phyloP scores from a whole-genome alignment of 2,797 vertebrate species.

The Sphenodon punctatus region DNA sequence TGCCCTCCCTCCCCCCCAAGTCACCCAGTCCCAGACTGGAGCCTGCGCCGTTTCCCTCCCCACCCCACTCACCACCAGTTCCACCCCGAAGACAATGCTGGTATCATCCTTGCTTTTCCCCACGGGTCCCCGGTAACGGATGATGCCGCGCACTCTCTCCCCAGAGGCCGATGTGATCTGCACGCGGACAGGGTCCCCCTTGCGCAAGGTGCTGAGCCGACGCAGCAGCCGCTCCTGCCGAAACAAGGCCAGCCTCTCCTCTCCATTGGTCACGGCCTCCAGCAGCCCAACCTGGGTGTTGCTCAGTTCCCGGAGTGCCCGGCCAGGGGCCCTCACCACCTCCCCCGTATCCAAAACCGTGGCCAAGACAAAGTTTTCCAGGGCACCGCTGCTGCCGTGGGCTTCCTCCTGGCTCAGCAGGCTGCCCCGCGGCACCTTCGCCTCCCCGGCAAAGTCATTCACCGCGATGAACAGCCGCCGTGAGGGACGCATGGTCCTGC shows the following conservation, averaged over 20 bases:
- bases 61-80: slow-evolving; percentile 75
- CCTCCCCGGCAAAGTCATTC: background rate
- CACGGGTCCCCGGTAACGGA: slow-evolving; percentile 77
- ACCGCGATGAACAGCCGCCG: background rate
- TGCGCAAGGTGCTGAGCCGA: slow-evolving; percentile 54
- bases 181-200: slow-evolving; percentile 72
- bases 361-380: background rate
- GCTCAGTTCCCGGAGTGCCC: slow-evolving; percentile 67
- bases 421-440: background rate
- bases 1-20: background rate
- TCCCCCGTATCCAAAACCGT: slow-evolving; percentile 76
- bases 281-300: slow-evolving; percentile 67
- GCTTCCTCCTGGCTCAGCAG: background rate
- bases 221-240: slow-evolving; percentile 64
- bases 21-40: background rate
- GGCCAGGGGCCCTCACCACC: slow-evolving; percentile 72
- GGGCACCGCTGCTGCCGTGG: accelerated
- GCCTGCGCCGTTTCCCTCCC: background rate
- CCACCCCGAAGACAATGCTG: slow-evolving; percentile 78
- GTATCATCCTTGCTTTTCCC: slow-evolving; percentile 60
- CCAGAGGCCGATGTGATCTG: slow-evolving; percentile 64
- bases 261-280: slow-evolving; percentile 77
- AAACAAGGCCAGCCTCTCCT: slow-evolving; percentile 72
- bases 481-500: background rate
- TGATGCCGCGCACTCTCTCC: slow-evolving; percentile 75